A percentile compares a stretch with the other conserved stretches of the same genome.
Conservation (phyloP, 2,888 invertebrate species). For the Mylabris sibirica region DNA sequence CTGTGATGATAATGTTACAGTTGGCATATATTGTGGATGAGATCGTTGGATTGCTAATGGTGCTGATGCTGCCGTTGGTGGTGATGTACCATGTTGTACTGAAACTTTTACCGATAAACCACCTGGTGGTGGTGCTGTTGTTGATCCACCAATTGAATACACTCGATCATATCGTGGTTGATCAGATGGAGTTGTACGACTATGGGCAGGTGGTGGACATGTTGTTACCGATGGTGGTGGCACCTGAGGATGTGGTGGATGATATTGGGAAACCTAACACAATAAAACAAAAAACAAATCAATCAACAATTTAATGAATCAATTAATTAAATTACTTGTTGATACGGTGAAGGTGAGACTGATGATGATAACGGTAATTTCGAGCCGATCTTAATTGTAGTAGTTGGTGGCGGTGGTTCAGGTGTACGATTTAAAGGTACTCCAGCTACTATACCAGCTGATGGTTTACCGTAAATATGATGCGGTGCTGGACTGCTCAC, state of each 20-base stretch:
- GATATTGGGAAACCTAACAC: constrained; percentile 54
- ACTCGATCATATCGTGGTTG: constrained; percentile 50
- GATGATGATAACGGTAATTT: constrained; percentile 64
- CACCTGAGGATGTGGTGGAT: constrained; percentile 59
- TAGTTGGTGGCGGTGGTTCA: constrained; percentile 40
- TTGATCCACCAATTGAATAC: constrained; percentile 43
- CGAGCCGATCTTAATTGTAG: constrained; percentile 66
- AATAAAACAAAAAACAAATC: background rate
- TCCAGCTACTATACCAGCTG: constrained; percentile 67
- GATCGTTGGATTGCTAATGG: constrained; percentile 57
- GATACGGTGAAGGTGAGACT: constrained; percentile 64
- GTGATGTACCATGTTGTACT: constrained; percentile 64
- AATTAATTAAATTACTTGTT: constrained; percentile 52
- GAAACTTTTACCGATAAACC: constrained; percentile 56
- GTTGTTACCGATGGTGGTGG: constrained; percentile 53
- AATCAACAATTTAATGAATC: background rate
- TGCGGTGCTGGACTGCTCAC: constrained; percentile 82
- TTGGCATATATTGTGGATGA: constrained; percentile 61
- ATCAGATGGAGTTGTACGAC: constrained; percentile 48
- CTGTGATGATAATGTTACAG: constrained; percentile 57
- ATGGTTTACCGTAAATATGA: constrained; percentile 75
- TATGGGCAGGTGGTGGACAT: constrained; percentile 68
- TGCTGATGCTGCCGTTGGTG: constrained; percentile 60
- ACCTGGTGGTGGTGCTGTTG: constrained; percentile 48
- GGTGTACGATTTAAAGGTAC: constrained; percentile 65